These are phyloP conservation scores for Ctenopoma kingsleyae DNA, from an alignment of 2,797 vertebrate genomes.

Conservation along the genomic window DNA sequence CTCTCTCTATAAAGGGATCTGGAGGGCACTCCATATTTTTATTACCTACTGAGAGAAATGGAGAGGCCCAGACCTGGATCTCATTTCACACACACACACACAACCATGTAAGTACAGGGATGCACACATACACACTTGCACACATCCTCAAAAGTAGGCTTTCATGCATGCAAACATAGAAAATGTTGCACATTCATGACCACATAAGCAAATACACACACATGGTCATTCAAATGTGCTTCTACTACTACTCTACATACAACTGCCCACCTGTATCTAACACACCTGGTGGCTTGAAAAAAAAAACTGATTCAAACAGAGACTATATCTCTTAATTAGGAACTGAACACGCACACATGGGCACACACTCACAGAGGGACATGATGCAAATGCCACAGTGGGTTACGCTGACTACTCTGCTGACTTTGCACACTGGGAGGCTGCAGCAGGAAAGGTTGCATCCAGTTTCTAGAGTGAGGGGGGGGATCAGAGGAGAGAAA, in stretches of 20 bases:
- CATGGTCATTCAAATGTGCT: not conserved
- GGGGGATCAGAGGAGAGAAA: slow-evolving; percentile 28
- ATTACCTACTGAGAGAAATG: slow-evolving; percentile 84
- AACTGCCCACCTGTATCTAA: slow-evolving; percentile 54
- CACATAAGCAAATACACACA: slow-evolving; percentile 8
- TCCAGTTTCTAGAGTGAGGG: slow-evolving; percentile 39
- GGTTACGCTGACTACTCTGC: slow-evolving; percentile 77
- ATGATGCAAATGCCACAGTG: slow-evolving; percentile 82
- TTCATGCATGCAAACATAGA: slow-evolving; percentile 37
- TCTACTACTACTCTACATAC: not conserved
- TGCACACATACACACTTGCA: not conserved
- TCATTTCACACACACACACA: slow-evolving; percentile 69
- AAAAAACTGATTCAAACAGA: slow-evolving; percentile 58
- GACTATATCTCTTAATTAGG: slow-evolving; percentile 82
- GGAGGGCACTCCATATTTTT: slow-evolving; percentile 85
- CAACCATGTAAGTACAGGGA: slow-evolving; percentile 1
- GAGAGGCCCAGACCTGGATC: slow-evolving; percentile 81
- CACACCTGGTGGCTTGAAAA: slow-evolving; percentile 50
- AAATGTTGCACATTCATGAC: slow-evolving; percentile 7
- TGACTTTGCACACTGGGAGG: slow-evolving; percentile 79
- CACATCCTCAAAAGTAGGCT: slow-evolving; percentile 12
- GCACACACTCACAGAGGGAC: slow-evolving; percentile 30
- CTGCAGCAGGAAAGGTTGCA: slow-evolving; percentile 71
- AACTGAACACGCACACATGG: slow-evolving; percentile 36
- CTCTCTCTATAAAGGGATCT: slow-evolving; percentile 86